These are phyloP conservation scores for Perithous albicinctus DNA, from an alignment of 2,888 invertebrate species.

Conservation along the genomic window DNA sequence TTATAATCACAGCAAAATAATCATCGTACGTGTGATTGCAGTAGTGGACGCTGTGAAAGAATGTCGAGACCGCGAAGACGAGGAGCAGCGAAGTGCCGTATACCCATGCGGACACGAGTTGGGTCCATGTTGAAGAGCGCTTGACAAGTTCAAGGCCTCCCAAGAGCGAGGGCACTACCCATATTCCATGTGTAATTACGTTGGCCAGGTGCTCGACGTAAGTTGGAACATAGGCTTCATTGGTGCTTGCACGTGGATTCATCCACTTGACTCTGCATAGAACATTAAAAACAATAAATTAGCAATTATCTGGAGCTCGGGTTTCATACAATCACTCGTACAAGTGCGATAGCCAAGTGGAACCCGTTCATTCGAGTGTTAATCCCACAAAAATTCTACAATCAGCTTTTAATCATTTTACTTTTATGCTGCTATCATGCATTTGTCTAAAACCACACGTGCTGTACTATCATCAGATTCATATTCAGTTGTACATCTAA, in stretches of 20 bases:
- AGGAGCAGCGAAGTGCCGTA: constrained; percentile 94
- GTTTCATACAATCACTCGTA: neutral
- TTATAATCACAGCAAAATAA: neutral
- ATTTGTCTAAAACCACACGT: neutral
- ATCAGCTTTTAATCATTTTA: neutral
- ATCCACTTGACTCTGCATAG: constrained; percentile 89
- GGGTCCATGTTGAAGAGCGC: constrained; percentile 90
- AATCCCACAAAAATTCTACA: constrained; percentile 5
- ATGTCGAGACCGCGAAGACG: constrained; percentile 94
- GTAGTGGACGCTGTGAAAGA: constrained; percentile 95
- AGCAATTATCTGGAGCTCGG: constrained; percentile 7
- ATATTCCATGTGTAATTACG: constrained; percentile 95
- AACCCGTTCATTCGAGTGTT: neutral
- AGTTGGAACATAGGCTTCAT: constrained; percentile 94
- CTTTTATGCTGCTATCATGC: constrained; percentile 3
- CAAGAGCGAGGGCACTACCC: constrained; percentile 94
- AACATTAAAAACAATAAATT: constrained; percentile 49
- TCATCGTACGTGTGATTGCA: constrained; percentile 85
- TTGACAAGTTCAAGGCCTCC: constrained; percentile 91
- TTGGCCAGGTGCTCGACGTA: constrained; percentile 96
- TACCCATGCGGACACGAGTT: constrained; percentile 92
- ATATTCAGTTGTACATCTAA: neutral
- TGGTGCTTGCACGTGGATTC: constrained; percentile 90
- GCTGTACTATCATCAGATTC: neutral
- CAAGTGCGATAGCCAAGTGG: neutral